Percentiles rank a stretch among this genome's conserved stretches.
phyloP scores from a whole-genome alignment of 2,113 vertebrate genomes.

The Cynoglossus semilaevis region DNA sequence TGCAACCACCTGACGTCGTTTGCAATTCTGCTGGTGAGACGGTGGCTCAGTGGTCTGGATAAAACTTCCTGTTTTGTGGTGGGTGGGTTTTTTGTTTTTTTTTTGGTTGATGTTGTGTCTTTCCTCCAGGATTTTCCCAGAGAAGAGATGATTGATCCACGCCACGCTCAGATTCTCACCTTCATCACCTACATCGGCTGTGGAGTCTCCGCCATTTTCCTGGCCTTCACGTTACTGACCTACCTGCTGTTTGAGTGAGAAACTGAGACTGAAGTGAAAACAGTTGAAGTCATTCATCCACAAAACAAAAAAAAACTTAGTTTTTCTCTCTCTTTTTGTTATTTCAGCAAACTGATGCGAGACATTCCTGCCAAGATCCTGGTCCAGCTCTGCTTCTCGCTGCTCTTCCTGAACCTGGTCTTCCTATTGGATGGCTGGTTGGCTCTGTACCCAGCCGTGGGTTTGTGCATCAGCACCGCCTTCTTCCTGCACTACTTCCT shows the following conservation, averaged over 20 bases:
- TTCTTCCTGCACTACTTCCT: conserved; percentile 96
- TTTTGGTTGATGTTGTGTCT: conserved; percentile 30
- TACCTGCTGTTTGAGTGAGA: conserved; percentile 91
- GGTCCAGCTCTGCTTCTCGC: conserved; percentile 87
- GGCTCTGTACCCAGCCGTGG: conserved; percentile 72
- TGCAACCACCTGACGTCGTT: conserved; percentile 95
- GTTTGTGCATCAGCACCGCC: conserved; percentile 87
- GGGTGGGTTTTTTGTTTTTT: too few species aligned
- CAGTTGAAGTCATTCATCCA: too few species aligned
- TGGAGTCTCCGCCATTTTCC: conserved; percentile 89
- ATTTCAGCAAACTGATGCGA: conserved; percentile 85
- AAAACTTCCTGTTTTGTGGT: too few species aligned
- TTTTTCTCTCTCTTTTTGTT: neutral
- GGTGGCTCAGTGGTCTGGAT: too few species aligned
- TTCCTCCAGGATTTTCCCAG: conserved; percentile 82
- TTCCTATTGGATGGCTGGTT: conserved; percentile 93
- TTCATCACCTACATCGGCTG: conserved; percentile 95
- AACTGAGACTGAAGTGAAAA: too few species aligned
- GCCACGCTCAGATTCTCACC: conserved; percentile 80
- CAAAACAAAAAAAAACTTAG: too few species aligned
- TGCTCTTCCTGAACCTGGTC: conserved; percentile 86
- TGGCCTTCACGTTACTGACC: conserved; percentile 88
- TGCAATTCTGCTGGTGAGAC: conserved; percentile 84
- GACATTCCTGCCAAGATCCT: conserved; percentile 97
- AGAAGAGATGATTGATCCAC: conserved; percentile 47